Evolutionary conservation across 2,888 invertebrate genomes (phyloP).

Genomic region (Cataglyphis cursor): DNA sequence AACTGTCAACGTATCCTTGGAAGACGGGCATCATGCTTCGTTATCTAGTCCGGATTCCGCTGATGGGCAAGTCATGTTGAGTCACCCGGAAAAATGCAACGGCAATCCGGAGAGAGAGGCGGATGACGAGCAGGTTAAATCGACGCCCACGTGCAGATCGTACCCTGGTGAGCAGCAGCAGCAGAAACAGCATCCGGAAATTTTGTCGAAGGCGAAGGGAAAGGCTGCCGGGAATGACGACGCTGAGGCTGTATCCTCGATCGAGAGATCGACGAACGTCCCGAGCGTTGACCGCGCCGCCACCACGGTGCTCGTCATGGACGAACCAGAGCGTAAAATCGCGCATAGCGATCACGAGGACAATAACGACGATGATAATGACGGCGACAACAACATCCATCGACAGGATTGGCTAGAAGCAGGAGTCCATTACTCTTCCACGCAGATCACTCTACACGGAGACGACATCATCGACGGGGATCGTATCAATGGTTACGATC

Average conservation of each 20-base stretch:
- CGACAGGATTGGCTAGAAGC: conserved; percentile 85
- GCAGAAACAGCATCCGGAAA: conserved; percentile 31
- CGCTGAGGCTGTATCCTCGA: not conserved
- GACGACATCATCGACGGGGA: conserved; percentile 69
- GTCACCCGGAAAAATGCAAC: conserved; percentile 42
- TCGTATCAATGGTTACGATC: conserved; percentile 77
- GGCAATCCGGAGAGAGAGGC: conserved; percentile 23
- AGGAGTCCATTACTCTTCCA: conserved; percentile 84
- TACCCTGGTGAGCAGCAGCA: conserved; percentile 48
- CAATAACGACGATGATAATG: conserved; percentile 68
- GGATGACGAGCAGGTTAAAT: conserved; percentile 30
- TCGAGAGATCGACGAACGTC: conserved; percentile 46
- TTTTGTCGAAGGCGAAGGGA: conserved; percentile 27
- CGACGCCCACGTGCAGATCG: conserved; percentile 62
- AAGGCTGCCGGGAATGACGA: conserved; percentile 23
- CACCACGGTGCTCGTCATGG: conserved; percentile 81
- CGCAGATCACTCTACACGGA: conserved; percentile 83
- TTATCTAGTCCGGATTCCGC: conserved; percentile 25
- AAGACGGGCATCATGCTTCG: conserved; percentile 45
- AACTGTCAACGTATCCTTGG: conserved; percentile 52
- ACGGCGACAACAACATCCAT: conserved; percentile 82
- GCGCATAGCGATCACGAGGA: conserved; percentile 72
- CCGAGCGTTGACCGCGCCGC: conserved; percentile 80
- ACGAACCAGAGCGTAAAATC: conserved; percentile 79
- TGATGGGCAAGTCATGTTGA: conserved; percentile 26